Conservation (phyloP, 2,113 vertebrate species). For the Otocyon megalotis region DNA sequence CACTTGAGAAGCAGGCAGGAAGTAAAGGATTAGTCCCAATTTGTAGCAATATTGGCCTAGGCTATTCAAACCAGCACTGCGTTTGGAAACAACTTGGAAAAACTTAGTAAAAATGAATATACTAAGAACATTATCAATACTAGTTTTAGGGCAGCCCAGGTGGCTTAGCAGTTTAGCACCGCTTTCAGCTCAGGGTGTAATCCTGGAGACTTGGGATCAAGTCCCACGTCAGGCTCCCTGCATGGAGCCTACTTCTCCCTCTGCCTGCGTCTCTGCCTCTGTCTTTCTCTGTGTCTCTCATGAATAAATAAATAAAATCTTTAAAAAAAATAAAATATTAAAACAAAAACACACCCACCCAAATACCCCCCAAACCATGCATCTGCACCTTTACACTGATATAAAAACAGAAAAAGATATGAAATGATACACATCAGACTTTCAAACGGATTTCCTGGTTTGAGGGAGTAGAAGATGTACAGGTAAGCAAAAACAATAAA, state of each 20-base stretch:
- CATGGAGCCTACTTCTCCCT: background rate
- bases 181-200: background rate
- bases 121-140: background rate
- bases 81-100: background rate
- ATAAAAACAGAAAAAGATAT: background rate
- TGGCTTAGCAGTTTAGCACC: background rate
- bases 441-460: background rate
- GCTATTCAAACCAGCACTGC: background rate
- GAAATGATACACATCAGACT: background rate
- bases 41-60: background rate
- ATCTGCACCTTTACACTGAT: background rate
- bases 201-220: no score
- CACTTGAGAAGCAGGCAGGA: background rate
- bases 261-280: background rate
- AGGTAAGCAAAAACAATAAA: background rate
- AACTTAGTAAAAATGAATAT: background rate
- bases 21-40: background rate
- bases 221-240: no score
- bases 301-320: background rate
- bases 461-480: background rate
- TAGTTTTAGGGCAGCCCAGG: no score
- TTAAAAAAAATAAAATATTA: background rate
- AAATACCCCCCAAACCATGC: background rate
- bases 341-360: background rate
- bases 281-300: background rate